These are phyloP conservation scores for Anser brachyrhynchus DNA, from an alignment of 2,113 vertebrate genomes.

Conservation along the genomic window DNA sequence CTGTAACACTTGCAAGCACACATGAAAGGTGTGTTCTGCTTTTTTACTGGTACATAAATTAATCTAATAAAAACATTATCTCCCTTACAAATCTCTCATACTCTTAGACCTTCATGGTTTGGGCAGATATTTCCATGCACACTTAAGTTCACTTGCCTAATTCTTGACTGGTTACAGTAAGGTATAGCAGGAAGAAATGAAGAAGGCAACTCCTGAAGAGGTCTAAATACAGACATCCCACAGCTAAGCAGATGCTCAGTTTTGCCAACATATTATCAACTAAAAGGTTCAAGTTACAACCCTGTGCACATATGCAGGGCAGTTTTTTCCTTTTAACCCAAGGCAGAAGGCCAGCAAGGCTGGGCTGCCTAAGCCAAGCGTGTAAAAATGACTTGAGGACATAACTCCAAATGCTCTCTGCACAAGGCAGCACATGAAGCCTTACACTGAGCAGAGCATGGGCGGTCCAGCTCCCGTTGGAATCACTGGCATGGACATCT, in stretches of 20 bases:
- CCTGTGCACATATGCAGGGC: neutral
- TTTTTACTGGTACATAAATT: no score
- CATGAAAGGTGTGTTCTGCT: neutral
- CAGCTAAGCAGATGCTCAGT: neutral
- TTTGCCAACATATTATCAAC: neutral
- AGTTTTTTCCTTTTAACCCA: neutral
- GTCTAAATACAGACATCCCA: neutral
- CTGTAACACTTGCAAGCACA: neutral
- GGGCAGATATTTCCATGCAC: neutral
- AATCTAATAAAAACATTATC: neutral
- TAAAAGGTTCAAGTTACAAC: neutral
- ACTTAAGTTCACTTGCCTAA: neutral
- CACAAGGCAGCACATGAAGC: rapidly evolving
- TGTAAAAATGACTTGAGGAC: neutral
- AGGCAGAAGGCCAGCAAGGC: neutral
- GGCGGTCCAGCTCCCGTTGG: neutral
- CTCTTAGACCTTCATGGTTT: neutral
- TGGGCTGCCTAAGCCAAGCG: neutral
- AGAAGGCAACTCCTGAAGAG: neutral
- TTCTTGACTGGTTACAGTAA: neutral
- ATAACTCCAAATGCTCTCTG: neutral
- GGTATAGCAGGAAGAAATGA: neutral
- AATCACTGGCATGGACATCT: neutral
- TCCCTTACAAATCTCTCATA: neutral
- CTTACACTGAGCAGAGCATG: neutral